Percentiles rank a stretch among this genome's conserved stretches.
Conservation (phyloP, 2,113 vertebrate genomes). For the Sylvilagus bachmani region DNA sequence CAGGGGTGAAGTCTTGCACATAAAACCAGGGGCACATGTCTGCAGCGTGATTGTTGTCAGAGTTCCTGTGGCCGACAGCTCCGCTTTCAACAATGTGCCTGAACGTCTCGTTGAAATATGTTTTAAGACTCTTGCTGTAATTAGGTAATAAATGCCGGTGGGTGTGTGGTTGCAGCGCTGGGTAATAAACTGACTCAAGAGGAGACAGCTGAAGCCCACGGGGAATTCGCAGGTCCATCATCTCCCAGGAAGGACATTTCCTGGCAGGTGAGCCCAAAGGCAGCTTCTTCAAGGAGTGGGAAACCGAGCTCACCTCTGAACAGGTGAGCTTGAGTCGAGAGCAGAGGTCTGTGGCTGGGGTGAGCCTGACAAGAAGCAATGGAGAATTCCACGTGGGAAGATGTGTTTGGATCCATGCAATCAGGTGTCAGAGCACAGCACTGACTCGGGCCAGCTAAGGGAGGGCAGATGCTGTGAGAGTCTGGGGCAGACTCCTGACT, state of each 20-base stretch:
- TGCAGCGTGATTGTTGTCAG: neutral
- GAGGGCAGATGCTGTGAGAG: neutral
- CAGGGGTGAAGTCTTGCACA: neutral
- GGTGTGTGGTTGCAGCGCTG: neutral
- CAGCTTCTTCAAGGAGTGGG: neutral
- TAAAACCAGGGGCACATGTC: neutral
- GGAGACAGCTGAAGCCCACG: neutral
- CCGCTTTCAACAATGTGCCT: constrained; percentile 8
- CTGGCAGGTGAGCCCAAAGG: neutral
- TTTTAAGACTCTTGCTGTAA: constrained; percentile 44
- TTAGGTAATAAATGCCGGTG: constrained; percentile 14
- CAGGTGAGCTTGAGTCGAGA: neutral
- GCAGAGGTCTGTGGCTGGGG: neutral
- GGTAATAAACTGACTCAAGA: neutral
- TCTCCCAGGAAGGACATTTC: neutral
- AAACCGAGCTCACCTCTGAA: neutral
- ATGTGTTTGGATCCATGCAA: neutral
- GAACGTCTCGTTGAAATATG: constrained; percentile 56
- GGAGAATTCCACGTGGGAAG: neutral
- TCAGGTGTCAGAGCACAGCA: neutral
- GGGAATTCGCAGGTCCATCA: neutral
- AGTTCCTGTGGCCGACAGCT: neutral
- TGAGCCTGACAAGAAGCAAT: neutral
- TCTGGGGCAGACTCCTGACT: neutral
- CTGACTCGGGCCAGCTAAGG: neutral